Evolutionary conservation across 1,140 invertebrate species (phyloP).

Genomic region (Sarcophaga peregrina): DNA sequence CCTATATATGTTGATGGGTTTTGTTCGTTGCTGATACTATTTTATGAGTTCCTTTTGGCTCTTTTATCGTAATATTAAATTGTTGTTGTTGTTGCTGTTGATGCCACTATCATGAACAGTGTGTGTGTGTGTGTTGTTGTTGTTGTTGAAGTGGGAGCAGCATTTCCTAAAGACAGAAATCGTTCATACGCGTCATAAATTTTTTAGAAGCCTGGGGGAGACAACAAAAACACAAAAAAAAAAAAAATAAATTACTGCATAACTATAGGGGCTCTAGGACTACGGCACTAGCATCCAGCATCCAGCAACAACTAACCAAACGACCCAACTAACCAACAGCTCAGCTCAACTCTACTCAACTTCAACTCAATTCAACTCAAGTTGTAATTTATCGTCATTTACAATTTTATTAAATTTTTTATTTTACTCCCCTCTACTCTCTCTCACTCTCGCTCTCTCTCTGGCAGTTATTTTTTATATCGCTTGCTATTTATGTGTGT

Average conservation of each 20-base stretch:
- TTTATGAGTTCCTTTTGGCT: background rate
- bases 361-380: background rate
- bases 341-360: too few relatives aligned
- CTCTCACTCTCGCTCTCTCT: too few relatives aligned
- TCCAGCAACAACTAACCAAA: background rate
- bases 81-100: background rate
- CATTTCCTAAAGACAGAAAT: conserved; percentile 5
- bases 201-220: background rate
- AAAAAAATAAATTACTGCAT: background rate
- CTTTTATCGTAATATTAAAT: background rate
- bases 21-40: too few relatives aligned
- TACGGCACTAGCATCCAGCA: background rate
- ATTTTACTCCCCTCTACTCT: too few relatives aligned
- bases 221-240: background rate
- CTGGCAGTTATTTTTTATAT: conserved; percentile 1
- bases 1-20: too few relatives aligned
- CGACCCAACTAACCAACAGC: background rate
- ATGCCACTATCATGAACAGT: too few relatives aligned
- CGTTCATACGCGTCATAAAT: conserved; percentile 19
- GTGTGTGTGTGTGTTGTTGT: too few relatives aligned
- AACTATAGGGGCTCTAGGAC: background rate
- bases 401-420: background rate
- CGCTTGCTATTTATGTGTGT: background rate
- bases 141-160: background rate
- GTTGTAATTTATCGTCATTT: conserved; percentile 15